Evolutionary conservation across 2,113 vertebrate genomes (phyloP), one percentile per base, ranked within the genome.

Genomic region (Cephalophus harveyi): DNA sequence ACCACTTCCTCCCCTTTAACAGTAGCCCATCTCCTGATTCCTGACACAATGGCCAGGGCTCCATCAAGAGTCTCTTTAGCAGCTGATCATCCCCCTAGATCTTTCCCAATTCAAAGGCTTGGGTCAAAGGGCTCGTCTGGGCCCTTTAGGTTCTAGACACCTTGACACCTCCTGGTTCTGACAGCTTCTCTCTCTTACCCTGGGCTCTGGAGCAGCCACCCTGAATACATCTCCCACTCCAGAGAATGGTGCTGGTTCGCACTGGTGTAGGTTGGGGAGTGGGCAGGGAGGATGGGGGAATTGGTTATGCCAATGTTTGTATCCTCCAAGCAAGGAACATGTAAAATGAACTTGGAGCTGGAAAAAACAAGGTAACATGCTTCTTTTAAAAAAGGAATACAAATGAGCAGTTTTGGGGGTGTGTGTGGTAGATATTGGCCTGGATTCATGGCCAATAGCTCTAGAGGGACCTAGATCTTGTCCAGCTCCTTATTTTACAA

Each of bases 171-270:
- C 81, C 62, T 2, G 25, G 79, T 48, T 3, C 2, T 94, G 15
- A 0, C 36, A 79, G 94, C 89, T 93, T 15, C 3, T 0, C 0
- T 0, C 19, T 25, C 52, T 97, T 10, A 0, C 50, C 1, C 14
- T 3, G 16, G 57, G 91, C 60, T 60, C 28, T 6, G 0, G 87
- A 60, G 40, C 6, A 91, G 86, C 87, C 30, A 16, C 76, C 46
- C 7, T 0, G 0, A 12, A 17, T 3, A 0, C 9, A 87, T 2
- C 62, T 83, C 91, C n/a, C 2, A 0, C n/a, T 92, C 74, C 14
- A 36, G 4, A 17, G 0, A 25, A 89, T 30, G 92, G 46, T 13
- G 55, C 48, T 79, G 5, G 1, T 43, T 76, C 3, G 0, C 10
- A 40, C 55, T 7, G 4, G 5, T 55, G 13, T 36, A 54, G 46